phyloP scores from a whole-genome alignment of 2,113 vertebrate species.

The Lamprologus callipterus region DNA sequence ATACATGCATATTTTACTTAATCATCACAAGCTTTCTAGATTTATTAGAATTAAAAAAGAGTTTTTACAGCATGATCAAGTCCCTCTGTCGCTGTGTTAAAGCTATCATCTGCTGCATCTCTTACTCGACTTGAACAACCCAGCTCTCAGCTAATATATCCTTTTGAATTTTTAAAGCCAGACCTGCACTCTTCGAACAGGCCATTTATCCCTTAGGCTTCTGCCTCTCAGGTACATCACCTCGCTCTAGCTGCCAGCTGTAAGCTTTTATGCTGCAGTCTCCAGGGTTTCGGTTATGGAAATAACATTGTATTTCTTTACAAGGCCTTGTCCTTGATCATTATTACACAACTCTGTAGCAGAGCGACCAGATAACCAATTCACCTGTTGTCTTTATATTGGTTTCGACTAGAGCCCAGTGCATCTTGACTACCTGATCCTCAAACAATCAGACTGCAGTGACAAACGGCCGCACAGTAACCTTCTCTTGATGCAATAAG shows the following conservation, averaged over 20 bases:
- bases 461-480: neutral
- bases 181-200: neutral
- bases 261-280: neutral
- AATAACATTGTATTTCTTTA: neutral
- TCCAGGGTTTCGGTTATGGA: neutral
- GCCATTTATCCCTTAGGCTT: neutral
- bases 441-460: neutral
- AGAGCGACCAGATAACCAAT: neutral
- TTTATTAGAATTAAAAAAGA: neutral
- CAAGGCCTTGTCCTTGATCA: neutral
- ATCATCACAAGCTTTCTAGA: neutral
- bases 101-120: neutral
- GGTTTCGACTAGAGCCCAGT: neutral
- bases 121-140: neutral
- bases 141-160: neutral
- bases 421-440: neutral
- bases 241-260: neutral
- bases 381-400: neutral
- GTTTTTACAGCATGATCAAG: accelerated
- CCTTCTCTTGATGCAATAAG: neutral
- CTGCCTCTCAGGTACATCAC: neutral
- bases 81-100: neutral
- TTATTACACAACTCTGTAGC: neutral
- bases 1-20: neutral
- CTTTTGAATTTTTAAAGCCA: neutral